phyloP scores from a whole-genome alignment of 2,797 vertebrate genomes.

The Schizopygopsis pylzovi region DNA sequence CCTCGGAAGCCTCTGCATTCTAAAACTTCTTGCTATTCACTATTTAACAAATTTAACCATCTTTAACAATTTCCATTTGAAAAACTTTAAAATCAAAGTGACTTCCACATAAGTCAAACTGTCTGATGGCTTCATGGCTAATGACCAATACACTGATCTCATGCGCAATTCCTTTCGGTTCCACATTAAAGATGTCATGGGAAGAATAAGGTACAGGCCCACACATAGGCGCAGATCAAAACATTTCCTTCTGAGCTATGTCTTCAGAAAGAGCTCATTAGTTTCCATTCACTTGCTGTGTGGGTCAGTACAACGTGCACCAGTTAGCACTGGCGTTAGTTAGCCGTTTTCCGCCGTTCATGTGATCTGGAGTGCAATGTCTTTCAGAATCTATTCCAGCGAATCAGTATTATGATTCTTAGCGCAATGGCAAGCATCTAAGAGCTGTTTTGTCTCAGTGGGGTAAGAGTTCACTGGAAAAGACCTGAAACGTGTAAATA shows the following conservation, averaged over 20 bases:
- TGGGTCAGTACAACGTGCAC: constrained; percentile 24
- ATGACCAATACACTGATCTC: constrained; percentile 34
- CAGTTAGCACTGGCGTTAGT: constrained; percentile 31
- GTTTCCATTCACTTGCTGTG: constrained; percentile 40
- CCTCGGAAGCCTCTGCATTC: constrained; percentile 20
- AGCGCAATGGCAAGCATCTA: constrained; percentile 25
- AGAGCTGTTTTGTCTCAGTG: constrained; percentile 45
- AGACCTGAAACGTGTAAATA: constrained; percentile 35
- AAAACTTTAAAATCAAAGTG: constrained; percentile 32
- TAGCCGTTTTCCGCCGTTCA: constrained; percentile 6
- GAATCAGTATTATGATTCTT: constrained; percentile 54
- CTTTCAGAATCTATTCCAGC: constrained; percentile 11
- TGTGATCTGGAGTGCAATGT: constrained; percentile 28
- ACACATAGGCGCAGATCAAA: constrained; percentile 50
- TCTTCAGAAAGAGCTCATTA: constrained; percentile 51
- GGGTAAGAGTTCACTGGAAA: constrained; percentile 28
- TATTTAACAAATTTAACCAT: background rate
- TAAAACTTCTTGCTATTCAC: constrained; percentile 18
- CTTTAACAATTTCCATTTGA: background rate
- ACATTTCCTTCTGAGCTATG: constrained; percentile 17
- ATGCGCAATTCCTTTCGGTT: constrained; percentile 37
- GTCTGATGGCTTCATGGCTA: constrained; percentile 32
- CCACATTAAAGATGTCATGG: constrained; percentile 49
- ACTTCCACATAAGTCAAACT: constrained; percentile 14
- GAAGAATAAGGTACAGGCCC: constrained; percentile 36